phyloP scores from a whole-genome alignment of 2,797 vertebrate species.

The Oreonectes daqikongensis region DNA sequence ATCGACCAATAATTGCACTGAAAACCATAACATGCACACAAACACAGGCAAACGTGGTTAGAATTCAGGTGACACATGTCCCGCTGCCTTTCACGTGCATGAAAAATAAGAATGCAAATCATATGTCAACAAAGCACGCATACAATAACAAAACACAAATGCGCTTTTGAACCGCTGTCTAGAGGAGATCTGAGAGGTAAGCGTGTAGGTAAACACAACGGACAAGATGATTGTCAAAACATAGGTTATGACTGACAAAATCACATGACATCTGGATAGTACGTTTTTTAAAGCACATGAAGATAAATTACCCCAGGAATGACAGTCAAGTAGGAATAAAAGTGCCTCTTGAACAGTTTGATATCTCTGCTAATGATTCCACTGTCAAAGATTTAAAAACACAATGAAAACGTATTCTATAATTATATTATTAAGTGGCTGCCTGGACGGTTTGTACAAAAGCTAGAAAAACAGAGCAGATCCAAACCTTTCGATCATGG shows the following conservation, averaged over 20 bases:
- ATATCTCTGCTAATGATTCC: slow-evolving; percentile 86
- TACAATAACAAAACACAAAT: neutral
- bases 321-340: slow-evolving; percentile 83
- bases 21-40: slow-evolving; percentile 83
- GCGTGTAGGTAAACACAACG: slow-evolving; percentile 14
- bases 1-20: slow-evolving; percentile 98
- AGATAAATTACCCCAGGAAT: slow-evolving; percentile 80
- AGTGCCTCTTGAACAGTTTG: slow-evolving; percentile 80
- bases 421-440: neutral
- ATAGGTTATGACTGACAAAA: neutral
- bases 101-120: slow-evolving; percentile 11
- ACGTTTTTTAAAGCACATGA: slow-evolving; percentile 44
- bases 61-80: neutral
- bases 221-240: slow-evolving; percentile 14
- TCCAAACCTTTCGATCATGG: slow-evolving; percentile 95
- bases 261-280: neutral
- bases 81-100: slow-evolving; percentile 9
- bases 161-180: neutral
- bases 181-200: slow-evolving; percentile 56
- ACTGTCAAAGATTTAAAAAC: slow-evolving; percentile 73
- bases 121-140: neutral
- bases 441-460: neutral
- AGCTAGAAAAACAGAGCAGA: neutral
- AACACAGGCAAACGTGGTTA: slow-evolving; percentile 59
- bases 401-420: neutral